Evolutionary conservation across 1,140 invertebrate species (phyloP).

Genomic region (Heliconius melpomene): DNA sequence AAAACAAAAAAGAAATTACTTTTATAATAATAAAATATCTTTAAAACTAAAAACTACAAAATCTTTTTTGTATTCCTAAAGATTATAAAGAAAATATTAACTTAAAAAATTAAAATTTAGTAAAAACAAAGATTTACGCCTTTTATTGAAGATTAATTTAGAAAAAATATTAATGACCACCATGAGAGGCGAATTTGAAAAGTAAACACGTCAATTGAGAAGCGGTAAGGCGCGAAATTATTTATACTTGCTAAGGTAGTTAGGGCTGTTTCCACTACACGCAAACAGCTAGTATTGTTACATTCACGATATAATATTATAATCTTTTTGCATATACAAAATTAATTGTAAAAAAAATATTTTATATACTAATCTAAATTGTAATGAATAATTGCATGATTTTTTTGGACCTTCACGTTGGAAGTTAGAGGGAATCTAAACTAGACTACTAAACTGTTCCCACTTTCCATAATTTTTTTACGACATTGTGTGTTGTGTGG

Average conservation of each 20-base stretch:
- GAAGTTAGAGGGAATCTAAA: too few species aligned
- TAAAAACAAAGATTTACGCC: not conserved
- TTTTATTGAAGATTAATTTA: not conserved
- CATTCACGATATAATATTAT: not conserved
- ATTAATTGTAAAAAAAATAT: too few species aligned
- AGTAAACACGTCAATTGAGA: constrained; percentile 37
- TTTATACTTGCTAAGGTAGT: constrained; percentile 41
- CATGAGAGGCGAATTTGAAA: constrained; percentile 26
- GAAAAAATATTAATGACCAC: constrained; percentile 21
- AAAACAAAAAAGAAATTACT: too few species aligned
- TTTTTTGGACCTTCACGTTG: too few species aligned
- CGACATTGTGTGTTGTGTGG: too few species aligned
- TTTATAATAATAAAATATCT: not conserved
- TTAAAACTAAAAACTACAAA: too few species aligned
- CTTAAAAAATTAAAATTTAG: not conserved
- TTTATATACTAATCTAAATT: too few species aligned
- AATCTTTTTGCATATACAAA: not conserved
- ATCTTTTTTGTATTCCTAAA: not conserved
- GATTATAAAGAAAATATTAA: not conserved
- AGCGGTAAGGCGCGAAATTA: constrained; percentile 50
- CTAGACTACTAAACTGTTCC: too few species aligned
- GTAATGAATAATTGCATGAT: too few species aligned
- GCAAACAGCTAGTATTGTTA: too few species aligned
- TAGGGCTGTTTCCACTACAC: constrained; percentile 24
- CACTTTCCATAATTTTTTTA: too few species aligned